Percentiles rank a stretch among this genome's conserved stretches.
Evolutionary conservation across 2,888 invertebrate genomes (phyloP).

Genomic region (Microctonus hyperodae): DNA sequence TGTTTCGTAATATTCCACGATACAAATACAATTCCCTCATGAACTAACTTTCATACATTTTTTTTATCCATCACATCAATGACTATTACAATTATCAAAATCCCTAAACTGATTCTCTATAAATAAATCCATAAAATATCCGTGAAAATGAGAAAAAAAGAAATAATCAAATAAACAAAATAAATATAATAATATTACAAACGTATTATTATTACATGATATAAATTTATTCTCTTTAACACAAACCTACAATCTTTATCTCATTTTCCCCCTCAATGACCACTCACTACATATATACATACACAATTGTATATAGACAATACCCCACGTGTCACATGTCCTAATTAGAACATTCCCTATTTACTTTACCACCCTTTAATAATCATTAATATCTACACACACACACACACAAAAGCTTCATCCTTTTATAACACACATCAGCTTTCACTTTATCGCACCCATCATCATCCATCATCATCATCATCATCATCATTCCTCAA

Average conservation of each 20-base stretch:
- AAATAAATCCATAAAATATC: too few relatives aligned
- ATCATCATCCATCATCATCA: too few relatives aligned
- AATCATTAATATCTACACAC: constrained; percentile 20
- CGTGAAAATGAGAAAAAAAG: not conserved
- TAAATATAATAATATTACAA: not conserved
- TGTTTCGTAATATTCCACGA: constrained; percentile 45
- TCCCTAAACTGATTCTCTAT: too few relatives aligned
- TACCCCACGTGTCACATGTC: constrained; percentile 13
- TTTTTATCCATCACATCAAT: too few relatives aligned
- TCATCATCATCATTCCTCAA: too few relatives aligned
- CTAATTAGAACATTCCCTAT: constrained; percentile 8
- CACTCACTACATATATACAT: not conserved
- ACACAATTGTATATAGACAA: not conserved
- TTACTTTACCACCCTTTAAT: constrained; percentile 16
- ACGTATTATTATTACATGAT: not conserved
- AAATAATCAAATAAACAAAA: not conserved
- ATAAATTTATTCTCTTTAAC: not conserved
- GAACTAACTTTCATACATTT: not conserved
- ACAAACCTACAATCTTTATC: constrained; percentile 17
- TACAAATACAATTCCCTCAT: too few relatives aligned
- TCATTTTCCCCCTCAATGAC: constrained; percentile 20
- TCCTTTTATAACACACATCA: not conserved
- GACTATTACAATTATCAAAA: too few relatives aligned
- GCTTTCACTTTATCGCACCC: not conserved
- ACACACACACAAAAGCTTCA: not conserved